These are phyloP conservation scores for Actinopyga echinites DNA, from an alignment of 53 echinoderm and acorn worm genomes.

Conservation along the genomic window DNA sequence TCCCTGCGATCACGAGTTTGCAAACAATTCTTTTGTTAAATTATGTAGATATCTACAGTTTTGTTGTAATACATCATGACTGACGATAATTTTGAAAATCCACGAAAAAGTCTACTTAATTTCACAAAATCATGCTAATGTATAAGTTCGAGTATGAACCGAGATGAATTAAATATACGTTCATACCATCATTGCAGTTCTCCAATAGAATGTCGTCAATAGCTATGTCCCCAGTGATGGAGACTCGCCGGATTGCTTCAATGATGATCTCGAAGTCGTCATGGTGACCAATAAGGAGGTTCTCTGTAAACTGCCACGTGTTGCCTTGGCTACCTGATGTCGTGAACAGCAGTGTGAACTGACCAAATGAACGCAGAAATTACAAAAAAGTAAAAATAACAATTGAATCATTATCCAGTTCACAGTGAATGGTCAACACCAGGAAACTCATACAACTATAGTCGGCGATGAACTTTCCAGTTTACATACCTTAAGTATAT, in stretches of 20 bases:
- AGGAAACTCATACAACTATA: too few relatives aligned
- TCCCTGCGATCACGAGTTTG: too few relatives aligned
- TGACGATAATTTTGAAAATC: too few relatives aligned
- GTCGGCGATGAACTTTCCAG: too few relatives aligned
- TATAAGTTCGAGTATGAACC: neutral
- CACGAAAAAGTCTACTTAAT: neutral
- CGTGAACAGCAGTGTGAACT: neutral
- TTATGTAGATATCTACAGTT: too few relatives aligned
- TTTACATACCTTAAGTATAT: too few relatives aligned
- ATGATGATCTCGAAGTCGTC: constrained; percentile 46
- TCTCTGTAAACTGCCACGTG: constrained; percentile 47
- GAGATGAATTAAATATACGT: too few relatives aligned
- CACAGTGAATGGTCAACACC: too few relatives aligned
- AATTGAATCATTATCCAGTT: too few relatives aligned
- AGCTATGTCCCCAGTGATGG: constrained; percentile 69
- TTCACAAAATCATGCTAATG: neutral
- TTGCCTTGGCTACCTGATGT: constrained; percentile 63
- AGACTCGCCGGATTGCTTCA: constrained; percentile 59
- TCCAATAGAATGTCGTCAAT: constrained; percentile 69
- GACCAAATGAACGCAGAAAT: neutral
- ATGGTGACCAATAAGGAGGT: constrained; percentile 33
- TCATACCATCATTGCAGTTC: constrained; percentile 42
- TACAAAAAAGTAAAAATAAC: neutral
- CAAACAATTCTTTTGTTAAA: too few relatives aligned
- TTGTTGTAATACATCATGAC: too few relatives aligned